These are phyloP conservation scores for Volucella zonaria DNA, from an alignment of 2,888 invertebrate genomes.

Conservation along the genomic window DNA sequence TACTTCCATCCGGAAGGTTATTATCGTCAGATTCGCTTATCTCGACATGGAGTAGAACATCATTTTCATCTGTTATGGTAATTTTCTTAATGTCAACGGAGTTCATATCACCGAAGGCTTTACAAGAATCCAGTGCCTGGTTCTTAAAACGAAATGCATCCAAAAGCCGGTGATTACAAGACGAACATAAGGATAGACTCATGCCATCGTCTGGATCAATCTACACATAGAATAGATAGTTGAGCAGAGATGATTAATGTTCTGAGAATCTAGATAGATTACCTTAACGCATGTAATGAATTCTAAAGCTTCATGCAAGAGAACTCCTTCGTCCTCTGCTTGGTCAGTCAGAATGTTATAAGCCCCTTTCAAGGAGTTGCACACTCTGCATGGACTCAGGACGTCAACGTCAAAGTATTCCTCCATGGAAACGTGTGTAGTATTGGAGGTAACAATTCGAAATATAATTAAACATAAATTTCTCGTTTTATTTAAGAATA, in stretches of 20 bases:
- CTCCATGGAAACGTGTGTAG: neutral
- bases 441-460: neutral
- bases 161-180: conserved; percentile 51
- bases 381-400: conserved; percentile 38
- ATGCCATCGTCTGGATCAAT: conserved; percentile 56
- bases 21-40: neutral
- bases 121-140: conserved; percentile 56
- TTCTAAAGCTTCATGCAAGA: conserved; percentile 54
- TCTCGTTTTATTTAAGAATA: too few relatives aligned
- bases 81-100: neutral
- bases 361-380: conserved; percentile 6
- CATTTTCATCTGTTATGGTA: neutral
- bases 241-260: neutral
- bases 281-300: conserved; percentile 52
- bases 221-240: conserved; percentile 39
- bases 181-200: conserved; percentile 50
- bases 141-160: conserved; percentile 69
- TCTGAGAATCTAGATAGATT: neutral
- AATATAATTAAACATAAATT: neutral
- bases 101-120: neutral
- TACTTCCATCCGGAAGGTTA: neutral
- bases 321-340: conserved; percentile 32
- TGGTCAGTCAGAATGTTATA: conserved; percentile 18
- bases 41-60: neutral
- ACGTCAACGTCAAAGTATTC: conserved; percentile 20